Percentiles rank a stretch among this genome's conserved stretches.
phyloP scores from a whole-genome alignment of 2,888 invertebrate species.

The Vanessa cardui region DNA sequence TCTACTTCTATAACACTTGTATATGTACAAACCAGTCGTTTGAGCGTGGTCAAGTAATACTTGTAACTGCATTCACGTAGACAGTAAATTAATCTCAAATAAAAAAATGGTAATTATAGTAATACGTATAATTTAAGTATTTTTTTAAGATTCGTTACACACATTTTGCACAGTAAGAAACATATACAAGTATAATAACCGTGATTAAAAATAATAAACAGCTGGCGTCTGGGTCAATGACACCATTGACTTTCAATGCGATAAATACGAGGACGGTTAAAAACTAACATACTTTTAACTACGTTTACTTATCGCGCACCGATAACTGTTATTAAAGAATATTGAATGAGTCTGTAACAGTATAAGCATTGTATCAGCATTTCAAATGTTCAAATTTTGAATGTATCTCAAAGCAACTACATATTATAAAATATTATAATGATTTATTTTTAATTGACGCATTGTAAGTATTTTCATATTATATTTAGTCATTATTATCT shows the following conservation, averaged over 20 bases:
- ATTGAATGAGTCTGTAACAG: slow-evolving; percentile 1
- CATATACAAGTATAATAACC: slow-evolving; percentile 14
- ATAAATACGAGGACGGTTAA: slow-evolving; percentile 31
- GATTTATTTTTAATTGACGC: no score
- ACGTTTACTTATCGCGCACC: slow-evolving; percentile 22
- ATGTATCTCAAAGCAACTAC: no score
- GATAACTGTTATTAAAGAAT: slow-evolving; percentile 13
- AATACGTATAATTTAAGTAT: no score
- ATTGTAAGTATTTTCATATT: no score
- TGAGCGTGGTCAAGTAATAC: no score
- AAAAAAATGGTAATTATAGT: no score
- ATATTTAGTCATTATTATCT: no score
- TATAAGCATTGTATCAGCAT: background rate
- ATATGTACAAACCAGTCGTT: no score
- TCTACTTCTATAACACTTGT: no score
- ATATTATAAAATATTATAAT: no score
- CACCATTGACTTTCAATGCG: slow-evolving; percentile 43
- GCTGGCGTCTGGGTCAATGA: slow-evolving; percentile 39
- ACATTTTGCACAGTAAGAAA: slow-evolving; percentile 1
- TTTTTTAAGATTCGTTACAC: background rate
- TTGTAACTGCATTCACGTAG: no score
- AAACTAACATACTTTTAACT: slow-evolving; percentile 31
- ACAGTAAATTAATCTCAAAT: no score
- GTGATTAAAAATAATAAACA: slow-evolving; percentile 25
- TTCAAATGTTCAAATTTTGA: background rate